These are phyloP conservation scores for Lamprotornis superbus DNA, from an alignment of 2,113 vertebrate genomes.

Conservation along the genomic window DNA sequence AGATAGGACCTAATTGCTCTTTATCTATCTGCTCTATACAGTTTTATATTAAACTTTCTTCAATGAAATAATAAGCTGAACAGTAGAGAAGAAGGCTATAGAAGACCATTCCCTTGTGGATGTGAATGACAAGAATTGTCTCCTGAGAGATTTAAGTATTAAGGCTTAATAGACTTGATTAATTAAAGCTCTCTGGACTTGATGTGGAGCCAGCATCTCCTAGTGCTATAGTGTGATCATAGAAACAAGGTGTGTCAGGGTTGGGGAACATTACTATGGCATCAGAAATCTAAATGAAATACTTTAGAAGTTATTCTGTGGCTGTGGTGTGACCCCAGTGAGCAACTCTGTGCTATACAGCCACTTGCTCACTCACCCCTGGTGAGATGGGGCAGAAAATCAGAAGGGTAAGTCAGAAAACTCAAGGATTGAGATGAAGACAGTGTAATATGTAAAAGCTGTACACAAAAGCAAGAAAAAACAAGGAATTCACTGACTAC, in stretches of 20 bases:
- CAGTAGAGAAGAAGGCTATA: neutral
- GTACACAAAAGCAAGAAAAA: neutral
- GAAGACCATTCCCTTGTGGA: neutral
- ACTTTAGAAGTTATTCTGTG: neutral
- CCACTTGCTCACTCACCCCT: accelerated
- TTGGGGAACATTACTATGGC: neutral
- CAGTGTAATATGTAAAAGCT: neutral
- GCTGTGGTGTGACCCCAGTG: neutral
- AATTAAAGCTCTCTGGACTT: neutral
- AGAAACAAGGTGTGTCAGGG: accelerated
- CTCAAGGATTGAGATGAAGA: neutral
- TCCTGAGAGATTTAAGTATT: neutral
- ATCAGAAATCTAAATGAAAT: neutral
- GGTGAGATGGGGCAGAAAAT: neutral
- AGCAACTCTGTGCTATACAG: neutral
- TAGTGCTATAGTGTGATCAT: neutral
- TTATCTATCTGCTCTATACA: neutral
- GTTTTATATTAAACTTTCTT: neutral
- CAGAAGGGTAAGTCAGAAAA: neutral
- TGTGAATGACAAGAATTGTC: neutral
- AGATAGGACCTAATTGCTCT: neutral
- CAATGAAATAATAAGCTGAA: neutral
- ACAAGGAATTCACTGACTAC: neutral
- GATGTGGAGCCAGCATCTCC: neutral
- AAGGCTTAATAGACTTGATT: neutral